Percentiles rank a stretch among this genome's conserved stretches.
Evolutionary conservation across 2,113 vertebrate species (phyloP).

Genomic region (Argyrosomus japonicus): DNA sequence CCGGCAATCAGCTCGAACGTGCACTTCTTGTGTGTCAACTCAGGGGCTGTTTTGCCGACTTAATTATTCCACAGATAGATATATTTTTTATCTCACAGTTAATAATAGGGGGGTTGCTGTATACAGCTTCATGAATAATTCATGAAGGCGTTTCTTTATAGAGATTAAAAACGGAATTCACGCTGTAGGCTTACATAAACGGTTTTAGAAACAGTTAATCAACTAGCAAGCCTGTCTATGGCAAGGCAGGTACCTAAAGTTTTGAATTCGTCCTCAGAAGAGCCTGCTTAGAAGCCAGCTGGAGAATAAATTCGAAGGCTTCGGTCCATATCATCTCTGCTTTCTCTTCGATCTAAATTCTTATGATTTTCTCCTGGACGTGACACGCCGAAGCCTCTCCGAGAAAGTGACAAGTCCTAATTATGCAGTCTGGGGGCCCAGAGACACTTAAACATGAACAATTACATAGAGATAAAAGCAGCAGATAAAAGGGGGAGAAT

Average conservation of each 20-base stretch:
- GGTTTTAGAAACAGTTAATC: constrained; percentile 73
- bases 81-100: constrained; percentile 55
- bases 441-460: constrained; percentile 71
- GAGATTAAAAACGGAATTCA: constrained; percentile 72
- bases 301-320: constrained; percentile 66
- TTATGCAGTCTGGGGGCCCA: constrained; percentile 66
- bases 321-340: constrained; percentile 54
- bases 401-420: constrained; percentile 74
- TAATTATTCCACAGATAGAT: constrained; percentile 55
- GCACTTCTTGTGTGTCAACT: constrained; percentile 37
- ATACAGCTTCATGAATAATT: constrained; percentile 73
- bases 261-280: constrained; percentile 64
- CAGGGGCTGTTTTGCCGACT: constrained; percentile 30
- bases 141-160: constrained; percentile 66
- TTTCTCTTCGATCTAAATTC: constrained; percentile 53
- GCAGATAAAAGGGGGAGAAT: constrained; percentile 58
- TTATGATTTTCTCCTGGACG: constrained; percentile 60
- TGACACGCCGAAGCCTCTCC: constrained; percentile 55
- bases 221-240: constrained; percentile 49
- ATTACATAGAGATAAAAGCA: constrained; percentile 66
- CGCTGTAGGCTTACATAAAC: constrained; percentile 66
- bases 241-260: constrained; percentile 44
- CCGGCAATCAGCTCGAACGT: constrained; percentile 29
- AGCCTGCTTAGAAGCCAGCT: constrained; percentile 52
- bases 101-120: constrained; percentile 65